phyloP scores from a whole-genome alignment of 2,888 invertebrate genomes.

The Bruchidius siliquastri region DNA sequence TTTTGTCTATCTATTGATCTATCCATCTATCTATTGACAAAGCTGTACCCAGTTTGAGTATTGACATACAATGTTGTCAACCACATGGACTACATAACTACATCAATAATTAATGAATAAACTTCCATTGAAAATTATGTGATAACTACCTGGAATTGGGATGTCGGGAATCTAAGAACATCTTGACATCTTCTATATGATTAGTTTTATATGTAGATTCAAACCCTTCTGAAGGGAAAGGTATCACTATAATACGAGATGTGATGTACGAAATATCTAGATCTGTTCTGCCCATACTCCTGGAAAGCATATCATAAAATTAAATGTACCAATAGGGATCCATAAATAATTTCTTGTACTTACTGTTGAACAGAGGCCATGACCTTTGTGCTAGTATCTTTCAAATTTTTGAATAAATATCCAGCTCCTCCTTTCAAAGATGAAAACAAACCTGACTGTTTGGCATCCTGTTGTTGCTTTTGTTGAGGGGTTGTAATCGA shows the following conservation, averaged over 20 bases:
- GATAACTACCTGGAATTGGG: constrained; percentile 49
- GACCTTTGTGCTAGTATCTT: constrained; percentile 93
- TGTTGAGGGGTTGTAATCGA: constrained; percentile 31
- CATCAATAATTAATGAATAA: too few relatives aligned
- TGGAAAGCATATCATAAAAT: constrained; percentile 39
- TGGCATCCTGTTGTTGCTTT: constrained; percentile 34
- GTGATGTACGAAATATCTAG: constrained; percentile 91
- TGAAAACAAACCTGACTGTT: constrained; percentile 64
- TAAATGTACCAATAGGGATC: not conserved
- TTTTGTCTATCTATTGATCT: too few relatives aligned
- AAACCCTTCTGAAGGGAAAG: constrained; percentile 89
- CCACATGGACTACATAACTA: too few relatives aligned
- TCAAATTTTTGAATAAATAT: constrained; percentile 86
- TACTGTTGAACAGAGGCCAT: constrained; percentile 94
- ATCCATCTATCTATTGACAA: too few relatives aligned
- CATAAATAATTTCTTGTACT: constrained; percentile 41
- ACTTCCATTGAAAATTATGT: too few relatives aligned
- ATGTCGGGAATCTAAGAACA: constrained; percentile 73
- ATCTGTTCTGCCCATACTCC: constrained; percentile 79
- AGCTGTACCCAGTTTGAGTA: too few relatives aligned
- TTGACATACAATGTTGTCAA: too few relatives aligned
- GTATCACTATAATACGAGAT: constrained; percentile 88
- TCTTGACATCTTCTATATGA: constrained; percentile 86
- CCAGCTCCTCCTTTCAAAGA: constrained; percentile 91
- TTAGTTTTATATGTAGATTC: constrained; percentile 91